phyloP scores from a whole-genome alignment of 2,888 invertebrate species.

The Augochlorella aurata region DNA sequence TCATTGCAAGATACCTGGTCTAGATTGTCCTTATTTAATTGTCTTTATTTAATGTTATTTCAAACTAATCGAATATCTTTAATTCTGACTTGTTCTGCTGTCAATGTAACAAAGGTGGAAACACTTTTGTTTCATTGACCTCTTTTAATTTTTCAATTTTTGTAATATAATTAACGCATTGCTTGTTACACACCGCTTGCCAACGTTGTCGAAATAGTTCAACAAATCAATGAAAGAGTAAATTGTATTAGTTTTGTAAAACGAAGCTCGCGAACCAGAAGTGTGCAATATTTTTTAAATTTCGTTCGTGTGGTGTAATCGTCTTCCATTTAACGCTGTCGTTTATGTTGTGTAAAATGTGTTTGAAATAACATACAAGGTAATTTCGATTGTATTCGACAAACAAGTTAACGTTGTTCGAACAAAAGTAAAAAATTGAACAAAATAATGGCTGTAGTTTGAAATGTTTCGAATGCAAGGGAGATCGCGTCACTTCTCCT shows the following conservation, averaged over 20 bases:
- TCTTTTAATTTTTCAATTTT: not conserved
- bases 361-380: constrained; percentile 10
- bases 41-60: constrained; percentile 10
- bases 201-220: not conserved
- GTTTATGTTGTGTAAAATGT: not conserved
- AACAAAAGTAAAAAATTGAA: not conserved
- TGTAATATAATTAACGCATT: not conserved
- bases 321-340: not conserved
- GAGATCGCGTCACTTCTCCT: constrained; percentile 2
- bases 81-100: not conserved
- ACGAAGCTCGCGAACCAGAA: not conserved
- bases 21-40: too few relatives aligned
- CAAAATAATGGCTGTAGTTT: not conserved
- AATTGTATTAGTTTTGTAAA: not conserved
- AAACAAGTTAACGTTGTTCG: not conserved
- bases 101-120: not conserved
- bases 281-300: not conserved
- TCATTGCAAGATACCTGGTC: not conserved
- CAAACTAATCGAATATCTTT: not conserved
- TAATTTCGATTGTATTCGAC: not conserved
- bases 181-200: constrained; percentile 4
- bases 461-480: not conserved
- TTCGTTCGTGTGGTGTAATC: not conserved
- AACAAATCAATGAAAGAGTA: not conserved
- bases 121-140: not conserved